Base-by-base conservation (phyloP, 2,888 invertebrate species). In the Elmis aenea region DNA sequence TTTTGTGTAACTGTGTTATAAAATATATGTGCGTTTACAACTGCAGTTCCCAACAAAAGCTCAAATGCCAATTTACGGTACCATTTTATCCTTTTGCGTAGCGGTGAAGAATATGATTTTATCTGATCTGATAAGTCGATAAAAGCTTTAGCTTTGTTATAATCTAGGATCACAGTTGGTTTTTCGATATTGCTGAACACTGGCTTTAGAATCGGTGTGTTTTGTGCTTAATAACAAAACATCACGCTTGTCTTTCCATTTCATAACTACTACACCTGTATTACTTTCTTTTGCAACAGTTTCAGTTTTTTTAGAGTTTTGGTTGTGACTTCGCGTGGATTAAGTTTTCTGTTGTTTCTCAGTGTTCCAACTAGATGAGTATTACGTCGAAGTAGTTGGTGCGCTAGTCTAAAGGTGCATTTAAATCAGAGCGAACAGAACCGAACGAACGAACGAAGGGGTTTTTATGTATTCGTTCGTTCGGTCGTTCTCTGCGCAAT, bases 291-390 rank as follows among this genome's bases (percentile, higher is more conserved):
- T 26, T 8, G 45, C 48, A 9, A 39, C 26, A 6, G 36, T 36
- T 29, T 51, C 38, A 3, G 5, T n/a, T n/a, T n/a, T n/a, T n/a
- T n/a, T n/a, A n/a, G n/a, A n/a, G n/a, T n/a, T 37, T 28, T 42
- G 8, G 22, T 32, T 6, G 33, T 32, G 10, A 51, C 44, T 9
- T 42, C 33, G 13, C 34, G 32, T 5, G 46, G 40, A 31, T 45
- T 51, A 11, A 33, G 26, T 48, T 42, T 48, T 27, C 48, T 18
- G 28, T 48, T 51, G 29, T 9, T 22, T 9, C 50, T 27, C 16
- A 47, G 20, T 10, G 47, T 51, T 3, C 48, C 46, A 13, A 42
- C 31, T 23, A 48, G 32, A 16, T 49, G 40, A n/a, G 45, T 50
- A 58, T n/a, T n/a, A n/a, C n/a, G n/a, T n/a, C n/a, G n/a, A n/a